A percentile compares a stretch with the other conserved stretches of the same genome.
Evolutionary conservation across 1,140 invertebrate genomes (phyloP).

Genomic region (Portunus trituberculatus): DNA sequence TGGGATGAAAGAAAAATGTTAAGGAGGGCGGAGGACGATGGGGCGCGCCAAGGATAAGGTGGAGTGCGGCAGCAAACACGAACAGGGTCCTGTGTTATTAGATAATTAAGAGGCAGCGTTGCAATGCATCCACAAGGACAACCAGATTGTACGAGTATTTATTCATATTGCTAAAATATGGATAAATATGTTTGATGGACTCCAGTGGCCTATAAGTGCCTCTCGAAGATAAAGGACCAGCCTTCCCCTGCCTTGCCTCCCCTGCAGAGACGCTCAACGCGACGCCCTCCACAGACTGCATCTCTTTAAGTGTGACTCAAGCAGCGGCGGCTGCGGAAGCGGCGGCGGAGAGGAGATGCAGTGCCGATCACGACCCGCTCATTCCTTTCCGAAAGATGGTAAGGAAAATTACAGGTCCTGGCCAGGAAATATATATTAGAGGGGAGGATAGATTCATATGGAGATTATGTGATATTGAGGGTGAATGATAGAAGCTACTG

Average conservation of each 20-base stretch:
- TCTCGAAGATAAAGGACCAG: no score
- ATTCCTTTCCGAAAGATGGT: not conserved
- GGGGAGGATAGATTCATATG: conserved; percentile 13
- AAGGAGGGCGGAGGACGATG: not conserved
- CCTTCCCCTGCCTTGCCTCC: no score
- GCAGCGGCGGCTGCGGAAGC: not conserved
- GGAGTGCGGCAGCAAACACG: not conserved
- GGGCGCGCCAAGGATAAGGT: not conserved
- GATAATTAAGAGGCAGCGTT: not conserved
- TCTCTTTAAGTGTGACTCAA: not conserved
- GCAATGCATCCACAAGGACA: no score
- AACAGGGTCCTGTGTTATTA: not conserved
- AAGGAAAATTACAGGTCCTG: conserved; percentile 2
- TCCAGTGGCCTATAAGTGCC: no score
- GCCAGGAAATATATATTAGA: conserved; percentile 3
- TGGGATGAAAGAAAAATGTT: conserved; percentile 23
- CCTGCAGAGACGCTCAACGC: no score
- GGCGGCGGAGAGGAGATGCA: not conserved
- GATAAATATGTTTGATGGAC: no score
- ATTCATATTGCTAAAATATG: no score
- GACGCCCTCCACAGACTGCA: no score
- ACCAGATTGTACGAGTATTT: no score
- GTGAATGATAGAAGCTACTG: not conserved
- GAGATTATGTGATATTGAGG: conserved; percentile 22
- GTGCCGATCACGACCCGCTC: not conserved